phyloP scores from a whole-genome alignment of 2,113 vertebrate species.

The Carassius auratus region DNA sequence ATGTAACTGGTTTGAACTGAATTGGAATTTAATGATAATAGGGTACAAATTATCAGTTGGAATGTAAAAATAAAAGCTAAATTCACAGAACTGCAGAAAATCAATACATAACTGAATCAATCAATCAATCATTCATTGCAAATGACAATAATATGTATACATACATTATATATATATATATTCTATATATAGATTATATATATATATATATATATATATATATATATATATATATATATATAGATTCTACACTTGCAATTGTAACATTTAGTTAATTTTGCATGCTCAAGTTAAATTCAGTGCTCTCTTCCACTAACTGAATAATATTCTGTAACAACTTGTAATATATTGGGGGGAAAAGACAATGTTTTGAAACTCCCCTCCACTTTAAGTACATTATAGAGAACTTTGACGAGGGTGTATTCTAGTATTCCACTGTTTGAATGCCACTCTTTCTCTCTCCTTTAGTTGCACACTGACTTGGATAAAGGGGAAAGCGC shows the following conservation, averaged over 20 bases:
- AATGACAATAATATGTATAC: too few relatives aligned
- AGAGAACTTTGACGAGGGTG: neutral
- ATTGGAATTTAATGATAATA: neutral
- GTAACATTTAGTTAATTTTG: neutral
- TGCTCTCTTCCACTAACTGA: neutral
- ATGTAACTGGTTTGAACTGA: neutral
- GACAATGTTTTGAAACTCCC: neutral
- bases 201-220: too few relatives aligned
- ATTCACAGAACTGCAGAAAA: neutral
- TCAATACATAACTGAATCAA: neutral
- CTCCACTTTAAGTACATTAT: neutral
- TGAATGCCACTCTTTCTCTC: neutral
- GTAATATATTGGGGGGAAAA: neutral
- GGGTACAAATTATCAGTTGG: neutral
- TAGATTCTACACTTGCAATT: neutral
- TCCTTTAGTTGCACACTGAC: conserved; percentile 91
- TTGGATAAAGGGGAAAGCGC: conserved; percentile 91
- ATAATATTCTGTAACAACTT: neutral
- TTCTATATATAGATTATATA: too few relatives aligned
- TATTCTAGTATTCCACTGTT: neutral
- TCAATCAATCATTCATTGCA: too few relatives aligned
- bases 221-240: too few relatives aligned
- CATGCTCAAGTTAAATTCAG: neutral
- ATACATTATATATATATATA: too few relatives aligned
- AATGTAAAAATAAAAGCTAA: neutral